Conservation (phyloP, 2,113 vertebrate species). For the Coracopsis vasa region DNA sequence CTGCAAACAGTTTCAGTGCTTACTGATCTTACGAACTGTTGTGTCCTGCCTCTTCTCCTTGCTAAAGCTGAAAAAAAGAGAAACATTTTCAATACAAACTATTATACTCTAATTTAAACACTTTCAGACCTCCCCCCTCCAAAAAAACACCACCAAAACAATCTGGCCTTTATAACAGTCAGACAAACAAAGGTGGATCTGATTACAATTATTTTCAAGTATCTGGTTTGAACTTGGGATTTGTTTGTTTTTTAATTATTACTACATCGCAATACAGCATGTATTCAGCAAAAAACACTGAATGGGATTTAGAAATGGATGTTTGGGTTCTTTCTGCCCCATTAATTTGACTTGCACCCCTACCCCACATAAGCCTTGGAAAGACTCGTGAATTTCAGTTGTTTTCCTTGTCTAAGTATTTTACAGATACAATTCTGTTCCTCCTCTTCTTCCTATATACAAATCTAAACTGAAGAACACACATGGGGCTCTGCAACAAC, state of each 20-base stretch:
- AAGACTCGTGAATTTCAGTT: not conserved
- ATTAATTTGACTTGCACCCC: not conserved
- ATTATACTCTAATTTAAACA: not conserved
- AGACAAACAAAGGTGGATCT: not conserved
- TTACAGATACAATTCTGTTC: not conserved
- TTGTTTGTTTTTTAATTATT: not conserved
- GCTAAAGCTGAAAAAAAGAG: conserved; percentile 27
- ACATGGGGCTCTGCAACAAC: accelerated
- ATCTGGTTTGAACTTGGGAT: not conserved
- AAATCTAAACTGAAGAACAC: not conserved
- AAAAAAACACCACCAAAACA: not conserved
- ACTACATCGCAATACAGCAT: not conserved
- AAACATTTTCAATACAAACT: not conserved
- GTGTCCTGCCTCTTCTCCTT: conserved; percentile 13
- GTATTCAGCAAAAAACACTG: not conserved
- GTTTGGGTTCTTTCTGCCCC: not conserved
- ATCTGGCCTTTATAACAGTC: accelerated
- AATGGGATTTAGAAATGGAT: not conserved
- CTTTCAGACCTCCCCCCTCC: accelerated
- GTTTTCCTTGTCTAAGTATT: not conserved
- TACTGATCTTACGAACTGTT: conserved; percentile 49
- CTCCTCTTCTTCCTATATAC: not conserved
- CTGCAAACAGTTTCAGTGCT: not conserved
- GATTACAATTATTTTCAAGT: not conserved
- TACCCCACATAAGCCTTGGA: accelerated